Conservation (phyloP, 2,797 vertebrate species). For the Rhadinocentrus ornatus region DNA sequence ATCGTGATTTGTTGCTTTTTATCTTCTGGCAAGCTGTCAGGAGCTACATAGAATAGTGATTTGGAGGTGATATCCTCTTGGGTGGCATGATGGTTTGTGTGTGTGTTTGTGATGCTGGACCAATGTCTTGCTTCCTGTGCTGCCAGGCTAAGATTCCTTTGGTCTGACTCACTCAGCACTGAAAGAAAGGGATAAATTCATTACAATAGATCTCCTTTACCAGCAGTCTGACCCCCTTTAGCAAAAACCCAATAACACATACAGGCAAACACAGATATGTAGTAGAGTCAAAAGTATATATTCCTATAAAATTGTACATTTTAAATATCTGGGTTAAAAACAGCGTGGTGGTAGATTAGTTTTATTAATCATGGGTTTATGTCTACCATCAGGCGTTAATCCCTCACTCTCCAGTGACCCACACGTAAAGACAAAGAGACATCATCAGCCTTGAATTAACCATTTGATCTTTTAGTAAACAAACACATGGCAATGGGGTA, state of each 20-base stretch:
- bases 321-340: slow-evolving; percentile 38
- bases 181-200: slow-evolving; percentile 62
- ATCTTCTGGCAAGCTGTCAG: background rate
- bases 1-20: background rate
- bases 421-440: slow-evolving; percentile 40
- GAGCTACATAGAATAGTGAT: slow-evolving; percentile 46
- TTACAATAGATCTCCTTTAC: slow-evolving; percentile 57
- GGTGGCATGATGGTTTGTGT: background rate
- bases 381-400: slow-evolving; percentile 46
- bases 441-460: slow-evolving; percentile 20
- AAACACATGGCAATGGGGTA: slow-evolving; percentile 49
- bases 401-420: slow-evolving; percentile 36
- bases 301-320: slow-evolving; percentile 13
- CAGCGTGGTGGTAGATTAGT: slow-evolving; percentile 36
- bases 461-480: slow-evolving; percentile 53
- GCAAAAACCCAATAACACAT: slow-evolving; percentile 1
- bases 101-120: slow-evolving; percentile 28
- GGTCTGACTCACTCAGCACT: slow-evolving; percentile 73
- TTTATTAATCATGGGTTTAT: slow-evolving; percentile 46
- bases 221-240: slow-evolving; percentile 37
- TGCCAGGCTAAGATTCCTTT: slow-evolving; percentile 75
- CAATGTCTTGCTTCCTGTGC: slow-evolving; percentile 59
- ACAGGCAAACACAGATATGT: slow-evolving; percentile 8
- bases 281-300: slow-evolving; percentile 1
- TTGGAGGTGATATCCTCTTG: slow-evolving; percentile 7